Conservation (phyloP, 2,797 vertebrate species). For the Melopsittacus undulatus region DNA sequence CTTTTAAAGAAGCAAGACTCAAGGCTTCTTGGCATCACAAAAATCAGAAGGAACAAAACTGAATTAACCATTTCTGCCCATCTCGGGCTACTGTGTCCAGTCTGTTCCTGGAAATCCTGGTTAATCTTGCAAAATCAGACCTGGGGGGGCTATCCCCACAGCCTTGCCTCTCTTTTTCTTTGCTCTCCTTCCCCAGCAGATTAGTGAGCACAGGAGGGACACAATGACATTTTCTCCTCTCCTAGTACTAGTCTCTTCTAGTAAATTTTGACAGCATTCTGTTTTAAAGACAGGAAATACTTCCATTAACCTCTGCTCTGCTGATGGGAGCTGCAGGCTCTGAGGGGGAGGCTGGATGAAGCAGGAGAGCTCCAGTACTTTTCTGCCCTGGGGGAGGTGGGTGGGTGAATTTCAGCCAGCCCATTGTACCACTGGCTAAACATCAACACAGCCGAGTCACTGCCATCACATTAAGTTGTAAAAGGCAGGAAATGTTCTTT, state of each 20-base stretch:
- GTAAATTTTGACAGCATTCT: neutral
- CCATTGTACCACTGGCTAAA: accelerated
- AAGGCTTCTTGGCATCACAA: neutral
- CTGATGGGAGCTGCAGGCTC: neutral
- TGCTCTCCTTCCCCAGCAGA: neutral
- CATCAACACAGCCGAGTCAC: neutral
- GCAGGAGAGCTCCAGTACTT: neutral
- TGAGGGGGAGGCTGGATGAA: neutral
- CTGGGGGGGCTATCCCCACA: too few species aligned
- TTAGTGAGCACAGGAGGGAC: neutral
- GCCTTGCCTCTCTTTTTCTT: neutral
- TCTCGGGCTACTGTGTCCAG: neutral
- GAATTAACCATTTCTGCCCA: neutral
- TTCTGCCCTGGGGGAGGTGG: neutral
- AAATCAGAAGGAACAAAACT: neutral
- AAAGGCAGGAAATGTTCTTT: neutral
- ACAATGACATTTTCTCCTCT: neutral
- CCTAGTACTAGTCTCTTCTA: neutral
- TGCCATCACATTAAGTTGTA: neutral
- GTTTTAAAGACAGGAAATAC: neutral
- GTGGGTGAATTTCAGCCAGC: neutral
- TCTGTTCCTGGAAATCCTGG: neutral
- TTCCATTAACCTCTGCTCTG: neutral
- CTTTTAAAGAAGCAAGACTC: neutral
- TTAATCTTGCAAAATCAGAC: neutral